Conservation (phyloP, 1,140 invertebrate genomes). For the Diorhabda carinulata region DNA sequence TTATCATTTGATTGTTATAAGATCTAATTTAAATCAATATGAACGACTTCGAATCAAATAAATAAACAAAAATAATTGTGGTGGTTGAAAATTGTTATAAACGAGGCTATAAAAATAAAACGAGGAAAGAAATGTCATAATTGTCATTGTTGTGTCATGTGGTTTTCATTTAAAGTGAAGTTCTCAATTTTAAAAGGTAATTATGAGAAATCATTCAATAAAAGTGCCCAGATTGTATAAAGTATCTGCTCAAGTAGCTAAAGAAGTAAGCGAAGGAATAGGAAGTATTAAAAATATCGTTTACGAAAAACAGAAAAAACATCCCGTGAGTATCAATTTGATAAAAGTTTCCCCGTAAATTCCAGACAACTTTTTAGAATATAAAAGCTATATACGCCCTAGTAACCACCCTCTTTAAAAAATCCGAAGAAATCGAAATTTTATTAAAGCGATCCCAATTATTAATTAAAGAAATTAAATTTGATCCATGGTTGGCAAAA, state of each 20-base stretch:
- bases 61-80: too few species aligned
- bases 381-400: slow-evolving; percentile 68
- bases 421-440: slow-evolving; percentile 59
- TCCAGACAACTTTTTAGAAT: slow-evolving; percentile 55
- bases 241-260: slow-evolving; percentile 62
- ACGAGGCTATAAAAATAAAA: too few species aligned
- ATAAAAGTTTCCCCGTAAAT: slow-evolving; percentile 30
- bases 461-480: slow-evolving; percentile 61
- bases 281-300: slow-evolving; percentile 69
- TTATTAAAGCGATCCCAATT: slow-evolving; percentile 61
- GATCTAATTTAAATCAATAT: too few species aligned
- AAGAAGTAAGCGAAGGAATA: slow-evolving; percentile 62
- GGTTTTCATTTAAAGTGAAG: too few species aligned
- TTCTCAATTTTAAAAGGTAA: slow-evolving; percentile 21
- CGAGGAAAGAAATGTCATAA: too few species aligned
- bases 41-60: too few species aligned
- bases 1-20: too few species aligned
- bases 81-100: too few species aligned
- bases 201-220: slow-evolving; percentile 63
- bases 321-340: slow-evolving; percentile 49
- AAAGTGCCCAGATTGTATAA: slow-evolving; percentile 76
- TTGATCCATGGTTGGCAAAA: slow-evolving; percentile 68
- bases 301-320: slow-evolving; percentile 60
- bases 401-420: slow-evolving; percentile 66
- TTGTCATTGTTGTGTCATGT: too few species aligned